Conservation (phyloP, 2,797 vertebrate genomes). For the Hoplostethus atlanticus region DNA sequence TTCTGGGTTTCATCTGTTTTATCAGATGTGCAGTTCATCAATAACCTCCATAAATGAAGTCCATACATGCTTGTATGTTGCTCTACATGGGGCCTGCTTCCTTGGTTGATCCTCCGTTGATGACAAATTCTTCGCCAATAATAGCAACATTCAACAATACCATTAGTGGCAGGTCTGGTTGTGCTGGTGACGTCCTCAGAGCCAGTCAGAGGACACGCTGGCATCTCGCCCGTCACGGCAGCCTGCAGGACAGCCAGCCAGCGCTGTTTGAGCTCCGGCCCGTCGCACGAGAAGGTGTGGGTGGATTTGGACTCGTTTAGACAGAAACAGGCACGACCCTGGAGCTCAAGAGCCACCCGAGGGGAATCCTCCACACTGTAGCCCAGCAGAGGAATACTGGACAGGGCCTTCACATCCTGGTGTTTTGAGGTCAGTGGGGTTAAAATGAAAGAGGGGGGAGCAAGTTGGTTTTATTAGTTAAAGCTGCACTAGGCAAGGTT, state of each 20-base stretch:
- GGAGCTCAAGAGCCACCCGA: constrained; percentile 79
- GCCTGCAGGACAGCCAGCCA: constrained; percentile 89
- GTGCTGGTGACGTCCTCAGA: constrained; percentile 7
- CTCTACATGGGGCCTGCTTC: not conserved
- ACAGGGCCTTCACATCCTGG: constrained; percentile 90
- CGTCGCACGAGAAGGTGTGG: constrained; percentile 90
- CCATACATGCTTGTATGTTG: not conserved
- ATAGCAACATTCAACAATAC: not conserved
- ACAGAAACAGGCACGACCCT: constrained; percentile 83
- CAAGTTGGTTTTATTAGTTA: too few relatives aligned
- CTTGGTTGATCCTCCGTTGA: not conserved
- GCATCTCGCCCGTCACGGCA: constrained; percentile 83
- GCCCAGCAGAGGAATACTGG: constrained; percentile 88
- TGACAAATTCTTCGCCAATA: constrained; percentile 22
- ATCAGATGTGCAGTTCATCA: constrained; percentile 3
- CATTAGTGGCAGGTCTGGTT: constrained; percentile 1
- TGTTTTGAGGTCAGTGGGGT: constrained; percentile 8
- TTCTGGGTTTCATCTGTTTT: constrained; percentile 20
- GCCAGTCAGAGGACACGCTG: constrained; percentile 27
- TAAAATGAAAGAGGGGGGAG: not conserved
- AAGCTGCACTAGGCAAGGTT: too few relatives aligned
- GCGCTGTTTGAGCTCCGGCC: constrained; percentile 86
- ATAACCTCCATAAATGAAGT: not conserved
- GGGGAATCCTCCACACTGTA: constrained; percentile 87
- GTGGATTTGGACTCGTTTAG: constrained; percentile 88